Base-by-base conservation (phyloP, 2,888 invertebrate genomes). In the Pterostichus madidus region DNA sequence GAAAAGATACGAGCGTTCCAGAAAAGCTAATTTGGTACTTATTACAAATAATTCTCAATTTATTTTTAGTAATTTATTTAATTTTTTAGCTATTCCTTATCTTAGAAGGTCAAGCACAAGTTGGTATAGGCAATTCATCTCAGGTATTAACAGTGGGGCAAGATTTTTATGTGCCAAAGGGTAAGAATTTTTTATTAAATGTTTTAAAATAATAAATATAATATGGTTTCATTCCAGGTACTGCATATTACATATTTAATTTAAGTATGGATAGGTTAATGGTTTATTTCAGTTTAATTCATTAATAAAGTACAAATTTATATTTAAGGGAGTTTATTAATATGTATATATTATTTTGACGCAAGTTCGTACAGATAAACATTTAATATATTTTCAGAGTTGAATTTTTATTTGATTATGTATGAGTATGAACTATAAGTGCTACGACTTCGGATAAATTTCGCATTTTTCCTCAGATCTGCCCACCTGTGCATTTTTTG, bases 121-220 rank as follows among this genome's bases (percentile, higher is more conserved):
- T 78, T 11, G 56, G 78, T 35, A 61, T 78, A 11, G 78, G 78
- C 2, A 78, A 39, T 44, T 59, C 61, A 11, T 78, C 78, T 8
- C 53, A 78, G 13, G 56, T 78, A 2, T 61, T 78, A 11, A 32
- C 61, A 24, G 6, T 78, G 10, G 78, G 78, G 0, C 56, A 78
- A 59, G 46, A 46, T n/a, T 78, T 78, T 61, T 78, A 35, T 61
- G 78, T 78, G 6, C 78, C 78, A 17, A 39, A 39, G 8, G 56
- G 78, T 78, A 78, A 35, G 64, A 35, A 56, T 17, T 6, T 24
- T 4, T 59, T 24, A 24, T 24, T 24, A 24, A 24, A 24, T 24
- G 24, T 2, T 24, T 24, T 24, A 1, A 24, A 24, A 24, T 24
- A 24, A 2, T 24, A 24, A 24, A 2, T 24, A 24, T 2, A 24